A percentile compares a stretch with the other conserved stretches of the same genome.
Evolutionary conservation across 2,113 vertebrate species (phyloP).

Genomic region (Ceuthmochares aereus): DNA sequence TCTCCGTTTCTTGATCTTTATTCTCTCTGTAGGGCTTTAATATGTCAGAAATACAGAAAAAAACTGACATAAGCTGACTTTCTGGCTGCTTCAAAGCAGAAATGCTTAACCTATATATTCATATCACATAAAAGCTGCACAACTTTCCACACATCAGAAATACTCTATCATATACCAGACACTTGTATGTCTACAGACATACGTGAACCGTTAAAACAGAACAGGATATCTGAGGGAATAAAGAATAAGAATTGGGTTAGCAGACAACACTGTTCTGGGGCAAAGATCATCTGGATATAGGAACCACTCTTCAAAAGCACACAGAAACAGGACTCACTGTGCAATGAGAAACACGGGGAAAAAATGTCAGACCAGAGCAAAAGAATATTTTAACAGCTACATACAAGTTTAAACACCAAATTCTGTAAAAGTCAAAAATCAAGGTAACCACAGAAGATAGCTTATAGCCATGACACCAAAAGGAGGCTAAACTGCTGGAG

Average conservation of each 20-base stretch:
- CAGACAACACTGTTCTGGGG: neutral
- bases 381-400: neutral
- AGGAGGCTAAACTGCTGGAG: neutral
- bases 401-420: neutral
- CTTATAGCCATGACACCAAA: neutral
- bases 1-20: neutral
- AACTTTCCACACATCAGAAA: neutral
- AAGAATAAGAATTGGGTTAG: neutral
- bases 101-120: neutral
- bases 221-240: neutral
- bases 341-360: neutral
- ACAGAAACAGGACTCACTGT: neutral
- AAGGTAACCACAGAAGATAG: neutral
- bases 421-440: neutral
- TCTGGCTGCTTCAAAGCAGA: neutral
- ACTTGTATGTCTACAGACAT: rapidly evolving
- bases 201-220: neutral
- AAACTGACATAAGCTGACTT: neutral
- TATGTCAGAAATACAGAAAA: neutral
- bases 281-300: neutral
- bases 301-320: neutral
- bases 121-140: neutral
- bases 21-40: neutral
- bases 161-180: neutral
- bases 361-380: neutral